Conservation (phyloP, 2,797 vertebrate genomes). For the Delichon dasypus region DNA sequence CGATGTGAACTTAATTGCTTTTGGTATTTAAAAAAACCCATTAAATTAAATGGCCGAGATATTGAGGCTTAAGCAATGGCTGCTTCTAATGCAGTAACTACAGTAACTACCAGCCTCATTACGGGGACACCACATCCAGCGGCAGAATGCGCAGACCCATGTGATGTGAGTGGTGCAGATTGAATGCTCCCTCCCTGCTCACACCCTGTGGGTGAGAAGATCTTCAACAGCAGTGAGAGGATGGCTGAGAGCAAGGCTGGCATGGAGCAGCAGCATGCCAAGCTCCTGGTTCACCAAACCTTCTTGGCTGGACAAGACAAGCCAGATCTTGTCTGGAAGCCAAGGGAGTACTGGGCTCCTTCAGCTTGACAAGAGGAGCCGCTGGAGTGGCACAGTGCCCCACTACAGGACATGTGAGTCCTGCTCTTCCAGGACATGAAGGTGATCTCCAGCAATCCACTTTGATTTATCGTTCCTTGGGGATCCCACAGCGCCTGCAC, state of each 20-base stretch:
- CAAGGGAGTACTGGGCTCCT: not conserved
- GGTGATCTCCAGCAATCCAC: not conserved
- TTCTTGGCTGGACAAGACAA: not conserved
- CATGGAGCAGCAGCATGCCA: not conserved
- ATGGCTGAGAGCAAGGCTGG: not conserved
- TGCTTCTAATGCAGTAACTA: conserved; percentile 57
- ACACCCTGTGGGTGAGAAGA: not conserved
- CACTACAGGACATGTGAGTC: not conserved
- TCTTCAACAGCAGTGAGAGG: not conserved
- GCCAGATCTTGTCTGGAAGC: not conserved
- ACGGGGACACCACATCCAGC: not conserved
- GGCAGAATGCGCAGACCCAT: not conserved
- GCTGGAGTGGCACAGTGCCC: not conserved
- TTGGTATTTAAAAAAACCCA: conserved; percentile 68
- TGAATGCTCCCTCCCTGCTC: not conserved
- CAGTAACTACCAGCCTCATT: conserved; percentile 61
- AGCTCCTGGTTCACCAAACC: not conserved
- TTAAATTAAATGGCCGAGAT: conserved; percentile 71
- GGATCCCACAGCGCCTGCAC: rapidly evolving
- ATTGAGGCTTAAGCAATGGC: conserved; percentile 64
- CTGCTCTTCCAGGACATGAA: not conserved
- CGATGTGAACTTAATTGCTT: conserved; percentile 73
- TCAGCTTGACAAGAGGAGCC: not conserved
- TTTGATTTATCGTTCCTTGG: not conserved
- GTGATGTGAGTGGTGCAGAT: not conserved